phyloP scores from a whole-genome alignment of 2,797 vertebrate genomes.

The Merluccius polli region DNA sequence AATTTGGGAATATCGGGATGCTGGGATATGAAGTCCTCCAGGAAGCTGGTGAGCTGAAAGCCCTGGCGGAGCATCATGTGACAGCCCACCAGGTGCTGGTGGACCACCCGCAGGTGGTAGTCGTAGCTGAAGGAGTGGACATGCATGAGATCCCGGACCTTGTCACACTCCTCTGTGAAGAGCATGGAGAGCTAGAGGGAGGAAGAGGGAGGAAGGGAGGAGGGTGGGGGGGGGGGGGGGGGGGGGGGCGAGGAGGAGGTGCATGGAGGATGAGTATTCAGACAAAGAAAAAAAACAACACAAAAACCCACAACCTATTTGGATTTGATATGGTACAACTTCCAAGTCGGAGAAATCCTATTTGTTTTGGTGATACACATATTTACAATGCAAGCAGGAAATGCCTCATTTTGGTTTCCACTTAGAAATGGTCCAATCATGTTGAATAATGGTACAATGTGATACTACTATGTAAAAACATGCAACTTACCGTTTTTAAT shows the following conservation, averaged over 20 bases:
- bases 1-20: slow-evolving; percentile 96
- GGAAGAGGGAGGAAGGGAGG: not conserved
- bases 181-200: slow-evolving; percentile 90
- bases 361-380: not conserved
- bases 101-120: slow-evolving; percentile 94
- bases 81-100: slow-evolving; percentile 91
- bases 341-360: not conserved
- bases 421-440: not conserved
- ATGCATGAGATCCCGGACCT: slow-evolving; percentile 95
- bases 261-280: not conserved
- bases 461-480: not conserved
- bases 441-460: not conserved
- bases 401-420: not conserved
- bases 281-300: not conserved
- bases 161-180: slow-evolving; percentile 98
- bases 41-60: slow-evolving; percentile 93
- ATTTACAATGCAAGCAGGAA: not conserved
- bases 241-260: too few species aligned
- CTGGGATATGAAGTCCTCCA: slow-evolving; percentile 92
- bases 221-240: too few species aligned
- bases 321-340: not conserved
- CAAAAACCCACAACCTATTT: not conserved
- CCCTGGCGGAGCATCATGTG: slow-evolving; percentile 92
- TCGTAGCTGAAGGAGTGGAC: slow-evolving; percentile 99
- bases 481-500: not conserved